Percentiles rank a stretch among this genome's conserved stretches.
phyloP scores from a whole-genome alignment of 2,113 vertebrate genomes.

The Seriola dumerili region DNA sequence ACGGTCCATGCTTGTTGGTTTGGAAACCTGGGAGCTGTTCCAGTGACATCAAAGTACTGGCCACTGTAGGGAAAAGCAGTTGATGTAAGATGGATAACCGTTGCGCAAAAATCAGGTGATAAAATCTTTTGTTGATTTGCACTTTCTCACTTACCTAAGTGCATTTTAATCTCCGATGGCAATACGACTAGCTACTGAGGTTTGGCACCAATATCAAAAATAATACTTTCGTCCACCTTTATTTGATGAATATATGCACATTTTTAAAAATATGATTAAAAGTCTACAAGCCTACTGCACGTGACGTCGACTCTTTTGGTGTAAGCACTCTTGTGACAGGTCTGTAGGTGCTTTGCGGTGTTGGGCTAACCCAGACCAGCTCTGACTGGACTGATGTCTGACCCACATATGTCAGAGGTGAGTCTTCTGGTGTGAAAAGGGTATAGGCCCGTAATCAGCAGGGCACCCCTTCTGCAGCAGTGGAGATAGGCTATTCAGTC shows the following conservation, averaged over 20 bases:
- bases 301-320: neutral
- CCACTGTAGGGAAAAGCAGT: neutral
- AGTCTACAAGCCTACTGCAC: neutral
- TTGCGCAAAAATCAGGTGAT: neutral
- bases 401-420: conserved; percentile 34
- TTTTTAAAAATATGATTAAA: neutral
- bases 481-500: conserved; percentile 7
- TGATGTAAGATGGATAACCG: neutral
- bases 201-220: neutral
- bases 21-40: conserved; percentile 1
- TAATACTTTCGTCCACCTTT: neutral
- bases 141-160: neutral
- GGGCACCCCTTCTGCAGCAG: conserved; percentile 9
- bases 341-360: neutral
- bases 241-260: neutral
- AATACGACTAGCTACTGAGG: neutral
- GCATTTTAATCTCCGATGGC: neutral
- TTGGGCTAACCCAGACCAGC: neutral
- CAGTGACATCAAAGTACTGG: neutral
- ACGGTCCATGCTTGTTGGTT: neutral
- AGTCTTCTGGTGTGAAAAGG: neutral
- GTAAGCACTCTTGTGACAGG: neutral
- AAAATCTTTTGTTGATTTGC: neutral
- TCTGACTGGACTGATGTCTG: conserved; percentile 3
- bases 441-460: neutral